Percentiles rank a stretch among this genome's conserved stretches.
These are phyloP conservation scores for Malurus melanocephalus DNA, from an alignment of 2,113 vertebrate species.

Conservation along the genomic window DNA sequence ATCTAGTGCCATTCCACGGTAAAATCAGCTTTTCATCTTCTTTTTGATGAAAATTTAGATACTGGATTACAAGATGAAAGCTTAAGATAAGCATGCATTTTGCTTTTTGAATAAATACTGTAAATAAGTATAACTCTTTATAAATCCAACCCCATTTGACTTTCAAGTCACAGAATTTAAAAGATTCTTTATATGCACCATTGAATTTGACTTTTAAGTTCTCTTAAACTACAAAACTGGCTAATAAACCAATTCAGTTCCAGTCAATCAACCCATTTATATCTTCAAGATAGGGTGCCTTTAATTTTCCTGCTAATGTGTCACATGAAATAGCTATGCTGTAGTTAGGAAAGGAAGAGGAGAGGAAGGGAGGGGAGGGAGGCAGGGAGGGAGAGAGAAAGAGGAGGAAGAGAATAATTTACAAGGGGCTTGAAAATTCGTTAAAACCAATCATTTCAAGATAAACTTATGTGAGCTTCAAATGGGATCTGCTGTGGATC, in stretches of 20 bases:
- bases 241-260: constrained; percentile 21
- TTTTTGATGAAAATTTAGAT: not conserved
- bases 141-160: not conserved
- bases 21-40: not conserved
- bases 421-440: not conserved
- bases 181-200: not conserved
- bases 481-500: not conserved
- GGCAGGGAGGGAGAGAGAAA: not conserved
- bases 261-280: not conserved
- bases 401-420: not conserved
- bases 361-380: not conserved
- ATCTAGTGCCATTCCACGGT: not conserved
- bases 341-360: not conserved
- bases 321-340: not conserved
- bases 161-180: not conserved
- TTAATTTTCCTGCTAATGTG: constrained; percentile 11
- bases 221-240: not conserved
- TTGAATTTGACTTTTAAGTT: not conserved
- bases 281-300: not conserved
- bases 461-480: not conserved
- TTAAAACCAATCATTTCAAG: not conserved
- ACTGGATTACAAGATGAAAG: not conserved
- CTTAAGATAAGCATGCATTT: not conserved
- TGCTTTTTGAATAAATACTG: not conserved
- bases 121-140: not conserved